These are phyloP conservation scores for Rhinella marina DNA, from an alignment of 2,797 vertebrate species.

Conservation along the genomic window DNA sequence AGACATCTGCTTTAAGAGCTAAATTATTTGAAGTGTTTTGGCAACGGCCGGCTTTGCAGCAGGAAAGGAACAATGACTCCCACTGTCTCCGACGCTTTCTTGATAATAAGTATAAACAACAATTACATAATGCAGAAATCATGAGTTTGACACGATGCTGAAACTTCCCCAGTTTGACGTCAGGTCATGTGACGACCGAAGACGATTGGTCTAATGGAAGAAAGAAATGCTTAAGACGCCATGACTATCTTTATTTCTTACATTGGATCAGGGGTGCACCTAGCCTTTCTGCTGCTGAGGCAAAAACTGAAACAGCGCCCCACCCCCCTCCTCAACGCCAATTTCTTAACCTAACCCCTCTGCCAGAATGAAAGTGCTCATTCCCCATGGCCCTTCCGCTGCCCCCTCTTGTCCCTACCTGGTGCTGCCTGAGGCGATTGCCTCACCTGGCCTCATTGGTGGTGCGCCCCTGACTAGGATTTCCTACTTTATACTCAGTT, in stretches of 20 bases:
- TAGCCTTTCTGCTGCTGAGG: no score
- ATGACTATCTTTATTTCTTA: not conserved
- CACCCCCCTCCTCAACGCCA: no score
- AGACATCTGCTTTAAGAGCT: not conserved
- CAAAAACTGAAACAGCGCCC: no score
- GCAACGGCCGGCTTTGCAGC: not conserved
- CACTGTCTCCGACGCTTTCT: not conserved
- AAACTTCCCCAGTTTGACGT: conserved; percentile 48
- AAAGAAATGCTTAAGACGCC: not conserved
- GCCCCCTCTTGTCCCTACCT: no score
- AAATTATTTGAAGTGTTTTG: not conserved
- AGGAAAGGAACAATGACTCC: not conserved
- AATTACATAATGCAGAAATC: conserved; percentile 58
- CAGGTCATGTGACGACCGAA: conserved; percentile 45
- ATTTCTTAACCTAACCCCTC: no score
- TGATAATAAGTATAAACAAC: conserved; percentile 38
- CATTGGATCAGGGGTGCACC: no score
- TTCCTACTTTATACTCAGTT: no score
- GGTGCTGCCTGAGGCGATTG: no score
- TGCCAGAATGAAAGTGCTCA: no score
- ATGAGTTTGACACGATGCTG: conserved; percentile 46
- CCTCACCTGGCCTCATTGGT: no score
- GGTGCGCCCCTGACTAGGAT: no score
- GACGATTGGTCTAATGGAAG: not conserved
- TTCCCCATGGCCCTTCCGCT: no score